These are phyloP conservation scores for Rhynchonycteris naso DNA, from an alignment of 2,797 vertebrate genomes.

Conservation along the genomic window DNA sequence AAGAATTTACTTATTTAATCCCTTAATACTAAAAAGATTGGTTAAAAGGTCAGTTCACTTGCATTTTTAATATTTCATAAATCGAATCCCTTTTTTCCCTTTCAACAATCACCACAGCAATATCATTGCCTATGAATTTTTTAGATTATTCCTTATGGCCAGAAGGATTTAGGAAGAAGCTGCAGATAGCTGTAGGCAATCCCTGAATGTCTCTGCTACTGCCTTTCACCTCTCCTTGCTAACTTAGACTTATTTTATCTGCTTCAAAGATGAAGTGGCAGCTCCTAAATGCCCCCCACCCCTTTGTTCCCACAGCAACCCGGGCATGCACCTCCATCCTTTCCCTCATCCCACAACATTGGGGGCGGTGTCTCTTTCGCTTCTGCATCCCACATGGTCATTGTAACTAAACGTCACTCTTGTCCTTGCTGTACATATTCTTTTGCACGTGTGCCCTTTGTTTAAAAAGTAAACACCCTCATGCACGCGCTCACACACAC, in stretches of 20 bases:
- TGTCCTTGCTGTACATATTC: background rate
- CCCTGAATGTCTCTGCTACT: background rate
- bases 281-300: background rate
- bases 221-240: background rate
- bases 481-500: background rate
- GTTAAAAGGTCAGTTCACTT: slow-evolving; percentile 65
- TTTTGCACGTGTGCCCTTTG: background rate
- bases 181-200: background rate
- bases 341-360: background rate
- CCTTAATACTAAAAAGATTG: slow-evolving; percentile 45
- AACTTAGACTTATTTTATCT: background rate
- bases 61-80: slow-evolving; percentile 65
- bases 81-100: background rate
- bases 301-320: background rate
- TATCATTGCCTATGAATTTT: background rate
- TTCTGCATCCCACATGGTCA: background rate
- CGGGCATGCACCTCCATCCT: background rate
- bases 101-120: background rate
- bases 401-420: background rate
- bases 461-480: background rate
- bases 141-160: background rate
- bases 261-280: background rate
- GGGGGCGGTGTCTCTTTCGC: background rate
- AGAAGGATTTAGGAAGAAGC: background rate
- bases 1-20: slow-evolving; percentile 59